Base-by-base conservation (phyloP, 2,888 invertebrate genomes). In the Monoplex corrugatus region DNA sequence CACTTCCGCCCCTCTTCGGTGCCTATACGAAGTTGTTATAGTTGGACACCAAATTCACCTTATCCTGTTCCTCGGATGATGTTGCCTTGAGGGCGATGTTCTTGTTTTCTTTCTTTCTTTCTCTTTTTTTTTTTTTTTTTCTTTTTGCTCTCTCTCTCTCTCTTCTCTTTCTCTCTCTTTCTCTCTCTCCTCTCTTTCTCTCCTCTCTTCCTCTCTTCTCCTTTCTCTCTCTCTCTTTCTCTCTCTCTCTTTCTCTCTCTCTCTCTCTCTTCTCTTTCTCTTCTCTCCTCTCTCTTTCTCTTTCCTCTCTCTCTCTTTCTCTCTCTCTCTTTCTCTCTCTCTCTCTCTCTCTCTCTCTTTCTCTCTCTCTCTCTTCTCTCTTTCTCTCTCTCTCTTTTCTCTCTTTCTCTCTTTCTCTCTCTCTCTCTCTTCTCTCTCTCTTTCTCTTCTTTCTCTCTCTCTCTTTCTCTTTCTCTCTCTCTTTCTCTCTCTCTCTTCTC, bases 381-480 rank as follows among this genome's bases (percentile, higher is more conserved):
- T 35, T 8, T 57, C 57, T 57, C 57, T 57, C 57, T 57, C 57
- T 57, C 57, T 57, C 57, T 57, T 86, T 63, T 86, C 63, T 86
- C 85, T 86, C 86, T 86, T 57, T 50, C 10, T 50, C 10, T 13
- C 50, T 19, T 13, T 19, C 50, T 50, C 50, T 13, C 50, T 50
- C 50, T 57, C 63, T 45, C 57, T 86, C 57, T 57, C 35, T 68
- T 68, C 35, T 38, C 68, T 40, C 35, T 35, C 35, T 38, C 32
- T 23, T 57, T 32, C 57, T 19, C 63, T 38, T 85, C 85, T 85
- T 32, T 63, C 68, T 63, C 63, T 86, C 68, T 38, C 5, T 63
- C 68, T 86, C 68, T 68, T n/a, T 68, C 68, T 68, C 35, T 68
- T 35, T 86, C 40, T 38, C 68, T 86, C 86, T 86, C 68, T 68